phyloP scores from a whole-genome alignment of 1,140 invertebrate species.

The Elymnias hypermnestra region DNA sequence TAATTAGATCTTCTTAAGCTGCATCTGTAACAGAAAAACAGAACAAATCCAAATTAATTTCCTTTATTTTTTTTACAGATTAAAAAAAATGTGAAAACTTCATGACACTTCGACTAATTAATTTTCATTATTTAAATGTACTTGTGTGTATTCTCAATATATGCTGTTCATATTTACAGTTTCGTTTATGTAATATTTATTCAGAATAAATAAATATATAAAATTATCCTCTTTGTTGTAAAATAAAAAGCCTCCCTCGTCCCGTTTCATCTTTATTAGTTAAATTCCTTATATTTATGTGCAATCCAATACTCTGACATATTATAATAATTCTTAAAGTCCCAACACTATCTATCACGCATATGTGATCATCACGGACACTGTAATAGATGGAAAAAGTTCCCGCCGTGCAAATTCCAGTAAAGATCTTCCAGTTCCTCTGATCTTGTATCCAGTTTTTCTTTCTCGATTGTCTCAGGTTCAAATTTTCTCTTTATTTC shows the following conservation, averaged over 20 bases:
- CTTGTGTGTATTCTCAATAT: constrained; percentile 11
- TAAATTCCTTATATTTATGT: constrained; percentile 33
- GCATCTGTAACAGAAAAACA: constrained; percentile 71
- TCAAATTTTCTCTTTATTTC: constrained; percentile 61
- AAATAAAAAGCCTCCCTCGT: constrained; percentile 61
- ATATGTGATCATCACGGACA: constrained; percentile 41
- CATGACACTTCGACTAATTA: constrained; percentile 12
- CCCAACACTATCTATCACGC: constrained; percentile 31
- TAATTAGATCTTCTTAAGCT: constrained; percentile 61
- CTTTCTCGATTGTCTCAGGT: constrained; percentile 66
- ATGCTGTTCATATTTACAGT: constrained; percentile 32
- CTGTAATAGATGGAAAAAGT: constrained; percentile 65
- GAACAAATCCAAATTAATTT: constrained; percentile 56
- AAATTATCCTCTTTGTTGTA: constrained; percentile 32
- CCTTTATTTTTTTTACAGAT: constrained; percentile 56
- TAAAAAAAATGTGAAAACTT: constrained; percentile 36
- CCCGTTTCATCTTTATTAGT: constrained; percentile 55
- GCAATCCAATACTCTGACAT: constrained; percentile 18
- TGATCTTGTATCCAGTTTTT: constrained; percentile 40
- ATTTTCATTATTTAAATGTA: constrained; percentile 21
- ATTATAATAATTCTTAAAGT: constrained; percentile 35
- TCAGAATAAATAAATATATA: constrained; percentile 54
- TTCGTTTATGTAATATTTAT: constrained; percentile 58
- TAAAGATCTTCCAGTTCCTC: constrained; percentile 71
- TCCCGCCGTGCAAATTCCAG: constrained; percentile 73